Percentiles rank a stretch among this genome's conserved stretches.
These are phyloP conservation scores for Eurypyga helias DNA, from an alignment of 2,113 vertebrate genomes.

Conservation along the genomic window DNA sequence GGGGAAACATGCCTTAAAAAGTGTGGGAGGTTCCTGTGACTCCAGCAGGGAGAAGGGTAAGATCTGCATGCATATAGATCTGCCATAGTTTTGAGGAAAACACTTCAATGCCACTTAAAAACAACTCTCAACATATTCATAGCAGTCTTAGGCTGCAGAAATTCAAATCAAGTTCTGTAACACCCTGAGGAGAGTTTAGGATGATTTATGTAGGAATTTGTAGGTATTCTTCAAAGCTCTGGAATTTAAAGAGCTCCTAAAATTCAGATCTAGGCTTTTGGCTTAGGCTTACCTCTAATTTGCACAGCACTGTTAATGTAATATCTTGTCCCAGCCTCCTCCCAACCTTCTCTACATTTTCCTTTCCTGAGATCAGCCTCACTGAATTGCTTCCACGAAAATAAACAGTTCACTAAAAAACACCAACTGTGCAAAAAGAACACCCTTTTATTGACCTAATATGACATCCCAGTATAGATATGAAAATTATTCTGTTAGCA, in stretches of 20 bases:
- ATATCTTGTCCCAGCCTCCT: background rate
- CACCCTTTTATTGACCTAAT: background rate
- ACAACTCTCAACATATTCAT: accelerated
- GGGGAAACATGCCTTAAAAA: background rate
- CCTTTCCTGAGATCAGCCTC: background rate
- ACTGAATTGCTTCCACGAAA: background rate
- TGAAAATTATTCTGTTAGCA: background rate
- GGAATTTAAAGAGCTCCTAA: background rate
- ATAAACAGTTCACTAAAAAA: background rate
- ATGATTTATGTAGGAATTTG: background rate
- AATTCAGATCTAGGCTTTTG: background rate
- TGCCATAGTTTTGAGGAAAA: background rate
- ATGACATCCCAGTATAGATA: background rate
- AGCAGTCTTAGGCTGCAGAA: background rate
- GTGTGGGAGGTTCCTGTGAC: background rate
- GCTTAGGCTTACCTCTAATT: background rate
- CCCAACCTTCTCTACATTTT: background rate
- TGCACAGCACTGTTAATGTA: background rate
- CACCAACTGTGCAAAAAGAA: background rate
- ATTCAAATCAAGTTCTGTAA: background rate
- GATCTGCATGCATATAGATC: accelerated
- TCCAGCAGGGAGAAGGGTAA: background rate
- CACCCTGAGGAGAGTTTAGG: background rate
- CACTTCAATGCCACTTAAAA: background rate
- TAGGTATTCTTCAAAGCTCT: background rate